A percentile compares a stretch with the other conserved stretches of the same genome.
phyloP scores from a whole-genome alignment of 1,140 invertebrate genomes.

The Lithobius niger region DNA sequence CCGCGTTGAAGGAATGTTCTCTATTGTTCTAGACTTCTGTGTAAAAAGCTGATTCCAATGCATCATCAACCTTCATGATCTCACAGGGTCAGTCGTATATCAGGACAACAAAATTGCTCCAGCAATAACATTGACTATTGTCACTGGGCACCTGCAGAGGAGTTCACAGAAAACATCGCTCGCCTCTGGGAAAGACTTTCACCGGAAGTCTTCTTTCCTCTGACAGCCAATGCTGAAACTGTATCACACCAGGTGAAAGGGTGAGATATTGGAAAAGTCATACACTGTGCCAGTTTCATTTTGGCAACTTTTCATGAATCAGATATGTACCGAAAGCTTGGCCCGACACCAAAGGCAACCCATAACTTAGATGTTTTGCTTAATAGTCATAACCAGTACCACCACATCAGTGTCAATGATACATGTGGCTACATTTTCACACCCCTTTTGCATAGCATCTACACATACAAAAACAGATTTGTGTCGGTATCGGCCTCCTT shows the following conservation, averaged over 20 bases:
- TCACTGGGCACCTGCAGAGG: no score
- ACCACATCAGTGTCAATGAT: conserved; percentile 23
- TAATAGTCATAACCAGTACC: conserved; percentile 14
- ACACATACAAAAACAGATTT: background rate
- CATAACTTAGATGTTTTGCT: conserved; percentile 1
- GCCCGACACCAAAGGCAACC: conserved; percentile 17
- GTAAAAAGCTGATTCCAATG: background rate
- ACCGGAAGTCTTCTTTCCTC: no score
- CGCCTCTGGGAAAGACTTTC: no score
- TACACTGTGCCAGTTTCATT: conserved; percentile 2
- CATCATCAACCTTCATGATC: no score
- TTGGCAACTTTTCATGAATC: conserved; percentile 2
- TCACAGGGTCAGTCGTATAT: conserved; percentile 8
- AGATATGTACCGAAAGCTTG: conserved; percentile 10
- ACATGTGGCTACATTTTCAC: conserved; percentile 12
- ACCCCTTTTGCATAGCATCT: conserved; percentile 14
- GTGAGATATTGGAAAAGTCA: conserved; percentile 13
- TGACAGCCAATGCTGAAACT: no score
- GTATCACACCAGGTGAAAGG: conserved; percentile 22
- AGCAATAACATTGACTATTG: background rate
- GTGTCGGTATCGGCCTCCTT: background rate
- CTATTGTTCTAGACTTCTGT: background rate
- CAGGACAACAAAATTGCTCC: conserved; percentile 11
- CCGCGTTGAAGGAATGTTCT: background rate
- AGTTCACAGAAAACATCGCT: no score